Evolutionary conservation across 2,113 vertebrate genomes (phyloP), one percentile per base, ranked within the genome.

Genomic region (Puma concolor): DNA sequence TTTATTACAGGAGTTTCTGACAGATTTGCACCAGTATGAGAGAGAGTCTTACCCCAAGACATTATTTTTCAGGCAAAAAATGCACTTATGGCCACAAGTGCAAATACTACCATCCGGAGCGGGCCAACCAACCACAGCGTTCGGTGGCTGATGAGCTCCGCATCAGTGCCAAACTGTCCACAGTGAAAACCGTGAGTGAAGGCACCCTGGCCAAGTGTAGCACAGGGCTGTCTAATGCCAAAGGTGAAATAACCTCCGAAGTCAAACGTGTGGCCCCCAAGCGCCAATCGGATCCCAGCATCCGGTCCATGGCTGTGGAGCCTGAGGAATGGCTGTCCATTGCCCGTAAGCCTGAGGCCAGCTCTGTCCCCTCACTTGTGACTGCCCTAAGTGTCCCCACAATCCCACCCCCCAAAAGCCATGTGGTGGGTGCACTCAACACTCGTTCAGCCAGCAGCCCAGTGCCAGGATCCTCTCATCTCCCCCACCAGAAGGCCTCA

Each of bases 21-120:
- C 80, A 96, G 31, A 38, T 44, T 96, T 84, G 50, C 48, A 91
- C 48, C 38, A 87, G 64, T 97, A 48, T 97, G 57, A 97, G 92
- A 97, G n/a, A 97, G 71, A 97, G 66, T 97, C 97, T 98, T 97
- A 98, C 84, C 50, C 63, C 60, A 80, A 93, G 97, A 84, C 96
- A 48, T 96, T 98, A 97, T 98, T 98, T 98, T 98, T 97, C 98
- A 99, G 99, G 99, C 97, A 99, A 99, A 99, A 99, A 99, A 98
- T 99, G 99, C 98, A 99, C 99, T 87, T 99, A 99, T 95, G 99
- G 99, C 98, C 99, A 99, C 98, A 99, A 99, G 99, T 99, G 99
- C 99, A 99, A 99, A 99, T 99, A 99, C 99, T 99, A 99, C 98
- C 99, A 99, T 97, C 99, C 99, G 27, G 99, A 99, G 98, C 99